These are phyloP conservation scores for Zaprionus nigranus DNA, from an alignment of 1,140 invertebrate species.

Conservation along the genomic window DNA sequence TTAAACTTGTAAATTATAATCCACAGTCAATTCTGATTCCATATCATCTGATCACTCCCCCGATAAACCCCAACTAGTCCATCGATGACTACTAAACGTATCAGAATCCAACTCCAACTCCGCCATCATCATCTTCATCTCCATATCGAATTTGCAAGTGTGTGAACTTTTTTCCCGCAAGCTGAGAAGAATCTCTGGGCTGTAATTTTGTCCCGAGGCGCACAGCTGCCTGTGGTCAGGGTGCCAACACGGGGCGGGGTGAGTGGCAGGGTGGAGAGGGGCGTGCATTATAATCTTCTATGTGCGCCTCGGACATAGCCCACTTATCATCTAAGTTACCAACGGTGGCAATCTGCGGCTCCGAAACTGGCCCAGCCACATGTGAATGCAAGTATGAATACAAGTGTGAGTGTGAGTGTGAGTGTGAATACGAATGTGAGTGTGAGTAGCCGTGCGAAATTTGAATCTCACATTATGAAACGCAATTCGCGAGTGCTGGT, in stretches of 20 bases:
- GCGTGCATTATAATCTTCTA: slow-evolving; percentile 7
- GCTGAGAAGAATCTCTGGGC: neutral
- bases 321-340: slow-evolving; percentile 19
- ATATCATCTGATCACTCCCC: too few species aligned
- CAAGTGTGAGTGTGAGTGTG: neutral
- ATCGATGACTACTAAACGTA: neutral
- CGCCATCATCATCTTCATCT: neutral
- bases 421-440: too few species aligned
- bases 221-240: neutral
- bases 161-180: slow-evolving; percentile 8
- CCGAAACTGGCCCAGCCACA: neutral
- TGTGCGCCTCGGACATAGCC: neutral
- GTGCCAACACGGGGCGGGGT: neutral
- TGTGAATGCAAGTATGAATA: neutral
- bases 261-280: neutral
- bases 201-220: slow-evolving; percentile 6
- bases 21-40: neutral
- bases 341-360: slow-evolving; percentile 3
- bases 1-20: too few species aligned
- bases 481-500: slow-evolving; percentile 18
- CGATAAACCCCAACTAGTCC: neutral
- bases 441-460: slow-evolving; percentile 14
- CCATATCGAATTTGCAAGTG: neutral
- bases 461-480: slow-evolving; percentile 11
- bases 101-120: neutral